These are phyloP conservation scores for Geotrypetes seraphini DNA, from an alignment of 2,797 vertebrate species.

Conservation along the genomic window DNA sequence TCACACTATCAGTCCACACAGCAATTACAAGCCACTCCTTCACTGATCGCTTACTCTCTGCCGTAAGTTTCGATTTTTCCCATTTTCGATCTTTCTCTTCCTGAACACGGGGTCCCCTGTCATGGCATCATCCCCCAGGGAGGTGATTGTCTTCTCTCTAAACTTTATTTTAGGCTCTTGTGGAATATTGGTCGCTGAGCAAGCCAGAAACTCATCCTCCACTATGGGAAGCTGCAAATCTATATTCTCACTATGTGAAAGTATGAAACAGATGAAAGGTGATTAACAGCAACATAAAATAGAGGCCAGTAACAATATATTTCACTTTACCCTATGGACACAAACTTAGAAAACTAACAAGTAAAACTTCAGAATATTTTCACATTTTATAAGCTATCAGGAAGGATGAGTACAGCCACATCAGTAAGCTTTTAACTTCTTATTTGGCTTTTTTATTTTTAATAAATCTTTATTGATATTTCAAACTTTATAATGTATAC, in stretches of 20 bases:
- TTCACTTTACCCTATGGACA: too few species aligned
- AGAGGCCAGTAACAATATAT: too few species aligned
- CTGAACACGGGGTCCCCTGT: constrained; percentile 64
- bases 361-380: too few species aligned
- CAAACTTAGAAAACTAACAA: too few species aligned
- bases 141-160: constrained; percentile 85
- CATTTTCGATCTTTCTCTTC: constrained; percentile 81
- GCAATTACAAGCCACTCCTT: too few species aligned
- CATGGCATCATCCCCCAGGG: constrained; percentile 64
- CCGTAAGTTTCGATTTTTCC: constrained; percentile 79
- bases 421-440: too few species aligned
- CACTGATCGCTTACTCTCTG: constrained; percentile 75
- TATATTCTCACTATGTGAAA: constrained; percentile 58
- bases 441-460: too few species aligned
- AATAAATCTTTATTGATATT: too few species aligned
- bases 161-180: constrained; percentile 71
- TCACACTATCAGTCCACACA: too few species aligned
- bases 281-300: constrained; percentile 6
- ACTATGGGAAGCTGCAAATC: constrained; percentile 79
- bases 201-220: constrained; percentile 36
- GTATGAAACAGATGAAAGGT: constrained; percentile 4
- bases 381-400: too few species aligned
- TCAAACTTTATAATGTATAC: too few species aligned
- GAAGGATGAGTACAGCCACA: too few species aligned
- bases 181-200: constrained; percentile 33